Conservation (phyloP, 2,888 invertebrate species). For the Altica lythri region DNA sequence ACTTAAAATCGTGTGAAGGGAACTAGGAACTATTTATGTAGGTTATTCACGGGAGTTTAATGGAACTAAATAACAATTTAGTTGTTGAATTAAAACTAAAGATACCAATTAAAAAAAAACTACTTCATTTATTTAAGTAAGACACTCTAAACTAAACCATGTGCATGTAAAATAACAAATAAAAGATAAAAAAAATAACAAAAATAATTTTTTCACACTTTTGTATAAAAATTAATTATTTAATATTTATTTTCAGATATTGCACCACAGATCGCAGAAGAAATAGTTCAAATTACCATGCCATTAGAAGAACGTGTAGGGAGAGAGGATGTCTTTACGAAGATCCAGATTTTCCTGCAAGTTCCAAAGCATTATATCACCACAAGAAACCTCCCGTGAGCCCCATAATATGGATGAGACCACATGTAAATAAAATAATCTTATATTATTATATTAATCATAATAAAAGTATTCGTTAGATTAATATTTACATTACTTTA, state of each 20-base stretch:
- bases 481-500: too few relatives aligned
- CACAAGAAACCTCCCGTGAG: conserved; percentile 63
- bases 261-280: conserved; percentile 60
- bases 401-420: conserved; percentile 68
- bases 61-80: too few relatives aligned
- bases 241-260: conserved; percentile 54
- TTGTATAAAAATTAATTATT: background rate
- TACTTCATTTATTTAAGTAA: background rate
- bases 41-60: too few relatives aligned
- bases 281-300: conserved; percentile 58
- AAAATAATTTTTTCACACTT: background rate
- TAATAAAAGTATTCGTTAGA: too few relatives aligned
- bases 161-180: too few relatives aligned
- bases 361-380: conserved; percentile 61
- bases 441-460: background rate
- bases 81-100: too few relatives aligned
- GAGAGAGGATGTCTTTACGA: conserved; percentile 65
- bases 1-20: conserved; percentile 3
- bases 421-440: conserved; percentile 62
- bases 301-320: conserved; percentile 60
- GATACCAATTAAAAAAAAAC: too few relatives aligned
- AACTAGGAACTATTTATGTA: conserved; percentile 1
- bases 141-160: too few relatives aligned
- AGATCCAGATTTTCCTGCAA: conserved; percentile 66
- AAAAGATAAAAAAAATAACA: background rate